Evolutionary conservation across 2,888 invertebrate species (phyloP), one percentile per base, ranked within the genome.

Genomic region (Drosophila tripunctata): DNA sequence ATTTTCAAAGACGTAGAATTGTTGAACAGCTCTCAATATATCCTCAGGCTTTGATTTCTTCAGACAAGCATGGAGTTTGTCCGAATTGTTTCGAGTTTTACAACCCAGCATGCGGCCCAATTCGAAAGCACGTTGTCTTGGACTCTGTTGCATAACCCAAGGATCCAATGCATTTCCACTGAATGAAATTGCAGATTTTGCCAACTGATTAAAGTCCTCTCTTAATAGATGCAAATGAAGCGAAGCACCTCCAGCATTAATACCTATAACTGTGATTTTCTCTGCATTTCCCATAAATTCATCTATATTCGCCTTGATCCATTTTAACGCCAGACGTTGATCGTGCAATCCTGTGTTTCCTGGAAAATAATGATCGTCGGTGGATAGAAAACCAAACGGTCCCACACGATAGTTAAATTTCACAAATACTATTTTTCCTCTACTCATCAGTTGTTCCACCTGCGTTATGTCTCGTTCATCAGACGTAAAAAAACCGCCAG

Each of bases 191-290:
- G 73, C 78, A 4, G 31, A 65, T 2, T 52, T 67, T 0, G 77
- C 73, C 24, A 80, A 1, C 3, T 73, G 40, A n/a, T 68, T 60
- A 4, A 86, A 73, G n/a, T 78, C 54, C 7, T 94, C 93, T 0
- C 94, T 94, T 14, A 96, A 76, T 70, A 94, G 93, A 73, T 96
- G 96, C 65, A 95, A 93, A 87, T 96, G 95, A 0, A 95, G 95
- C 75, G 95, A 95, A 6, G 94, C 95, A 21, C 94, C 96, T 0
- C 96, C 96, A 0, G 96, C 94, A 6, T 95, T 95, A 86, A 94
- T 93, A 2, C 96, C 96, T 0, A 93, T 90, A 5, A 96, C 89
- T 0, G 95, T 94, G 17, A 96, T 92, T 57, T 94, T 93, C 36
- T 94, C 92, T 1, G 95, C 93, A 4, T 66, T 63, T 0, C 78